phyloP scores from a whole-genome alignment of 2,888 invertebrate genomes.

The Cotesia congregata region DNA sequence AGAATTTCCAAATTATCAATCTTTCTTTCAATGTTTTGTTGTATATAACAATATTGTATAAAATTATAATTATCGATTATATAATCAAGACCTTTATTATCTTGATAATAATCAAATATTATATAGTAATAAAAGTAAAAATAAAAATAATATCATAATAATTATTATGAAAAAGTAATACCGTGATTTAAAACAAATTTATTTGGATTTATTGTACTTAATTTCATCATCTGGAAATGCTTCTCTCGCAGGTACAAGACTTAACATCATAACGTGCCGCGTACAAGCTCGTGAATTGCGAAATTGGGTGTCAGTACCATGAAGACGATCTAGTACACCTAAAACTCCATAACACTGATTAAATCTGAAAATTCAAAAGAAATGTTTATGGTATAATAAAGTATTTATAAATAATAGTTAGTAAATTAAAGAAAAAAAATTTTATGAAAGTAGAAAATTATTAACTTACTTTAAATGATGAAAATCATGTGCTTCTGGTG shows the following conservation, averaged over 20 bases:
- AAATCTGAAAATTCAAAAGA: conserved; percentile 73
- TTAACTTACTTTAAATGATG: conserved; percentile 84
- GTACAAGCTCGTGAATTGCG: conserved; percentile 79
- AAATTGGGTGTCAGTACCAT: conserved; percentile 86
- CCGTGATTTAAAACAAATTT: conserved; percentile 33
- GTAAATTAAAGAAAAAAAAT: no score
- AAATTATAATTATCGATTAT: background rate
- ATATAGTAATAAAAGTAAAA: background rate
- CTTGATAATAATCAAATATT: background rate
- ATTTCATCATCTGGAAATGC: conserved; percentile 76
- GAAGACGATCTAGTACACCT: conserved; percentile 85
- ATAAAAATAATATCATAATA: background rate
- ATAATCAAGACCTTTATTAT: background rate
- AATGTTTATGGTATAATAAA: background rate
- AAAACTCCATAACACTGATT: conserved; percentile 88
- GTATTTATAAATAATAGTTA: background rate
- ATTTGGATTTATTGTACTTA: conserved; percentile 67
- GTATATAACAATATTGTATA: background rate
- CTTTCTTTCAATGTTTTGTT: no score
- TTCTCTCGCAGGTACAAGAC: conserved; percentile 77
- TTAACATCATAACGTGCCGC: conserved; percentile 81
- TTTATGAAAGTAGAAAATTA: conserved; percentile 8
- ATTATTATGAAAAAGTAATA: background rate
- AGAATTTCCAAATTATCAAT: no score
- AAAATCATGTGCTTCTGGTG: conserved; percentile 89